A percentile compares a stretch with the other conserved stretches of the same genome.
phyloP scores from a whole-genome alignment of 2,797 vertebrate genomes.

The Microcaecilia unicolor region DNA sequence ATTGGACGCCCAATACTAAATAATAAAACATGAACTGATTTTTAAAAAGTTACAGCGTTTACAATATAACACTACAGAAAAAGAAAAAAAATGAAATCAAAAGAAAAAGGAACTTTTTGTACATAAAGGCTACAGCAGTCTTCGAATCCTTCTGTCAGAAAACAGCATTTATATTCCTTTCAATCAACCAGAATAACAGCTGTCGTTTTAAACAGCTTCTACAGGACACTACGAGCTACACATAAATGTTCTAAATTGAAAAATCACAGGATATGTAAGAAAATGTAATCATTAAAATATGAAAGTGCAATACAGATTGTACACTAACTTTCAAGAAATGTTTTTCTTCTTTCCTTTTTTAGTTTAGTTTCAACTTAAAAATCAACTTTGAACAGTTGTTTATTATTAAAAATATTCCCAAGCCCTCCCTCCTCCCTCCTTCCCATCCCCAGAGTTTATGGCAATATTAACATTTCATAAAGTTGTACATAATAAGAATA shows the following conservation, averaged over 20 bases:
- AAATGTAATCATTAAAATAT: constrained; percentile 76
- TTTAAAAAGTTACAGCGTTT: constrained; percentile 61
- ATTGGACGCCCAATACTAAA: constrained; percentile 72
- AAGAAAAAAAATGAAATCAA: constrained; percentile 60
- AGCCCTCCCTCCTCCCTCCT: constrained; percentile 22
- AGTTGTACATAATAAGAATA: constrained; percentile 59
- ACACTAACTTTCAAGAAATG: constrained; percentile 66
- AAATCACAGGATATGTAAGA: constrained; percentile 88
- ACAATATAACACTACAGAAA: constrained; percentile 47
- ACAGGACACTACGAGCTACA: constrained; percentile 81
- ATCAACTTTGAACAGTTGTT: constrained; percentile 53
- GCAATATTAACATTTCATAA: constrained; percentile 75
- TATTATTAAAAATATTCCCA: constrained; percentile 47
- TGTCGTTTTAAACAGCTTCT: constrained; percentile 57
- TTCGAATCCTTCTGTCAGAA: constrained; percentile 34
- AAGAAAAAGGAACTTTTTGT: constrained; percentile 23
- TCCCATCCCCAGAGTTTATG: constrained; percentile 50
- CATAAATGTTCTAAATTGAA: constrained; percentile 72
- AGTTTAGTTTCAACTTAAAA: constrained; percentile 47
- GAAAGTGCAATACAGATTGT: constrained; percentile 90
- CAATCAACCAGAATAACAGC: constrained; percentile 45
- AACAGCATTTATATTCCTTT: constrained; percentile 29
- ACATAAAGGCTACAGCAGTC: constrained; percentile 54
- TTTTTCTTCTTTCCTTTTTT: constrained; percentile 46
- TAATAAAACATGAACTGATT: constrained; percentile 65